Conservation (phyloP, 2,113 vertebrate species). For the Podarcis muralis region DNA sequence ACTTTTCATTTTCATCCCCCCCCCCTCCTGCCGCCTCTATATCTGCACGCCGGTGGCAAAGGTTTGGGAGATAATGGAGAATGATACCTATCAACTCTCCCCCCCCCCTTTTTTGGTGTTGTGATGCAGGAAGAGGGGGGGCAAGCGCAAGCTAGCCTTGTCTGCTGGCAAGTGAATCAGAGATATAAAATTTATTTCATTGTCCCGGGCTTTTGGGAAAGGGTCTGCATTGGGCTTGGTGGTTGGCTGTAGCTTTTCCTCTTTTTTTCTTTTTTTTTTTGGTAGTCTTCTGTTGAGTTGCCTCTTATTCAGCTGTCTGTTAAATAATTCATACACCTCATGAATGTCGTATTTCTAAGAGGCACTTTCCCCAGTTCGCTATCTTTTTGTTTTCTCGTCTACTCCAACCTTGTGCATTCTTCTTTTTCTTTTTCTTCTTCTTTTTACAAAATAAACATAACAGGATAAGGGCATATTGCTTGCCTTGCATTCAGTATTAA, state of each 20-base stretch:
- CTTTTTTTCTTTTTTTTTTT: slow-evolving; percentile 6
- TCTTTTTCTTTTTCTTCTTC: too few species aligned
- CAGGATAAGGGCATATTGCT: slow-evolving; percentile 21
- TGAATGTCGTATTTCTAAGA: slow-evolving; percentile 68
- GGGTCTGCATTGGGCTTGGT: slow-evolving; percentile 46
- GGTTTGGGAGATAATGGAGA: slow-evolving; percentile 80
- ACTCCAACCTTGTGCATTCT: slow-evolving; percentile 7
- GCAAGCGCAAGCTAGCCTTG: slow-evolving; percentile 67
- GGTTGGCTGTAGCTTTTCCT: slow-evolving; percentile 29
- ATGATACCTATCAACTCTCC: slow-evolving; percentile 66
- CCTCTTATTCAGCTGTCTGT: slow-evolving; percentile 71
- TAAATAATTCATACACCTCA: slow-evolving; percentile 75
- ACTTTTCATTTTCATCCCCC: slow-evolving; percentile 73
- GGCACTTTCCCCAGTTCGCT: slow-evolving; percentile 55
- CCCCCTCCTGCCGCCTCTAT: slow-evolving; percentile 36
- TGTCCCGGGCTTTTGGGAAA: slow-evolving; percentile 71
- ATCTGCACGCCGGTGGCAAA: slow-evolving; percentile 77
- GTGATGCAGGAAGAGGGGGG: slow-evolving; percentile 57
- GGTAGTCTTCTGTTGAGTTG: slow-evolving; percentile 69
- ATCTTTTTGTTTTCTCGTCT: slow-evolving; percentile 51
- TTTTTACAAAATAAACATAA: background rate
- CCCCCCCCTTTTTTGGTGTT: background rate
- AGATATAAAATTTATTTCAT: slow-evolving; percentile 76
- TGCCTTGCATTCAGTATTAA: rapidly evolving
- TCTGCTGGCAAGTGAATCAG: slow-evolving; percentile 70